Percentiles rank a stretch among this genome's conserved stretches.
Evolutionary conservation across 1,140 invertebrate genomes (phyloP).

Genomic region (Maconellicoccus hirsutus): DNA sequence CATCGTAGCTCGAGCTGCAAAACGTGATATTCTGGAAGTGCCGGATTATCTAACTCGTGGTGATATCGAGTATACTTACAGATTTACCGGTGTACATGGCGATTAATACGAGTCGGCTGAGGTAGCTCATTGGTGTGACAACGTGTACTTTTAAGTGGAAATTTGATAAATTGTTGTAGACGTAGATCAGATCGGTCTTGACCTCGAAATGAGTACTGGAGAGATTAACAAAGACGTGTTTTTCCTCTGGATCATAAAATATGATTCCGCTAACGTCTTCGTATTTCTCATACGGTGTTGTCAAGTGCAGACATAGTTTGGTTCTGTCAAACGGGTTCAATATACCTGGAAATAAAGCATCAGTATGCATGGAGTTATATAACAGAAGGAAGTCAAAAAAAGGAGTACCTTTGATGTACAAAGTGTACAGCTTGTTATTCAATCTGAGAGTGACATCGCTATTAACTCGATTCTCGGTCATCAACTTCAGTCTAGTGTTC

Average conservation of each 20-base stretch:
- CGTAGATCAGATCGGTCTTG: slow-evolving; percentile 46
- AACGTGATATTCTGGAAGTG: not conserved
- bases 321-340: slow-evolving; percentile 49
- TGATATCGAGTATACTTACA: slow-evolving; percentile 39
- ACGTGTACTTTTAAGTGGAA: slow-evolving; percentile 59
- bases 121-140: slow-evolving; percentile 54
- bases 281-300: slow-evolving; percentile 53
- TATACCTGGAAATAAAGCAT: slow-evolving; percentile 38
- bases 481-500: not conserved
- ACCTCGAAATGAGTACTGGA: slow-evolving; percentile 49
- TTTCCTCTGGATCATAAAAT: slow-evolving; percentile 52
- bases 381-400: too few relatives aligned
- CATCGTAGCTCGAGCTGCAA: slow-evolving; percentile 53
- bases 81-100: slow-evolving; percentile 48
- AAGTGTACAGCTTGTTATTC: not conserved
- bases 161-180: slow-evolving; percentile 46
- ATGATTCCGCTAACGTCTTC: slow-evolving; percentile 50
- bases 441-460: not conserved
- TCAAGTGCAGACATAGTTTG: slow-evolving; percentile 55
- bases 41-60: not conserved
- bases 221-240: slow-evolving; percentile 56
- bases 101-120: slow-evolving; percentile 48
- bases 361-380: too few relatives aligned
- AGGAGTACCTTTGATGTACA: not conserved
- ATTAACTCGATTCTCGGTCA: slow-evolving; percentile 2